Conservation (phyloP, 2,797 vertebrate genomes). For the Semaprochilodus insignis region DNA sequence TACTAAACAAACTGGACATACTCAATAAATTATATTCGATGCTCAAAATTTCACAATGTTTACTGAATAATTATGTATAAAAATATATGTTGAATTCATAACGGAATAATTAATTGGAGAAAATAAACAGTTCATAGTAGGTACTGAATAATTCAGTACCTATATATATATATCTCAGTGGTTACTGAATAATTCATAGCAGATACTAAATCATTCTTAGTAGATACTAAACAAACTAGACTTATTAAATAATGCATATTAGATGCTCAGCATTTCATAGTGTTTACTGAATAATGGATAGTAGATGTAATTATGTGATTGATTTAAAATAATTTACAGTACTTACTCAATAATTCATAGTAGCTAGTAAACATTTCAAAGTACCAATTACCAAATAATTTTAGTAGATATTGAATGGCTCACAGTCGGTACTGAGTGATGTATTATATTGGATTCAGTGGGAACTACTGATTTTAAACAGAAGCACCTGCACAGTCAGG, state of each 20-base stretch:
- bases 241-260: too few relatives aligned
- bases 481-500: background rate
- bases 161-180: too few relatives aligned
- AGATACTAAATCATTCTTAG: background rate
- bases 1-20: too few relatives aligned
- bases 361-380: background rate
- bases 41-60: background rate
- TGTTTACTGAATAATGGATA: background rate
- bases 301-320: background rate
- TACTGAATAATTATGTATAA: background rate
- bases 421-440: background rate
- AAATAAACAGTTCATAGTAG: too few relatives aligned
- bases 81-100: too few relatives aligned
- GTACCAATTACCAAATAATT: background rate
- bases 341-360: background rate
- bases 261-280: too few relatives aligned
- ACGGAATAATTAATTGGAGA: too few relatives aligned
- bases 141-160: too few relatives aligned
- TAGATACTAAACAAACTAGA: background rate
- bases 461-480: background rate
- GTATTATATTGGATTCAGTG: too few relatives aligned
- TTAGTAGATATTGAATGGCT: background rate
- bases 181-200: background rate
- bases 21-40: background rate
- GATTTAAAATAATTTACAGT: background rate